Percentiles rank a stretch among this genome's conserved stretches.
These are phyloP conservation scores for Pseudachorutes palmiensis DNA, from an alignment of 1,140 invertebrate genomes.

Conservation along the genomic window DNA sequence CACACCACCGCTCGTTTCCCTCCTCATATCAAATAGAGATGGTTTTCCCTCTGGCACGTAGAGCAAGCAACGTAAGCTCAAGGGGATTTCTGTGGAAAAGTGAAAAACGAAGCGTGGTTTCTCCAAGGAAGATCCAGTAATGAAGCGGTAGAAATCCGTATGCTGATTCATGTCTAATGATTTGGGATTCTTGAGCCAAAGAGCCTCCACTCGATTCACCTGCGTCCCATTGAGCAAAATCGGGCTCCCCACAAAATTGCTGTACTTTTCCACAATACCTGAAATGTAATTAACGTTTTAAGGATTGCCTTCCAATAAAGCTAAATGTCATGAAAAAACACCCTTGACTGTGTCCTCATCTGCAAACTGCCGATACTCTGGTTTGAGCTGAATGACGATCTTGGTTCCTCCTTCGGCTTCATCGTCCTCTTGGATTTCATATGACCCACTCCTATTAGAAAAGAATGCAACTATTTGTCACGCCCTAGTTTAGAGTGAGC, in stretches of 20 bases:
- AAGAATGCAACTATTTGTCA: slow-evolving; percentile 10
- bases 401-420: slow-evolving; percentile 81
- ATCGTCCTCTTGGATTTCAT: slow-evolving; percentile 77
- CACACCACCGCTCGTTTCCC: slow-evolving; percentile 67
- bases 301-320: too few species aligned
- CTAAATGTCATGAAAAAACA: slow-evolving; percentile 41
- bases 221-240: slow-evolving; percentile 83
- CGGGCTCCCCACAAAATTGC: slow-evolving; percentile 90
- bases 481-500: too few species aligned
- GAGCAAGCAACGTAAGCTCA: slow-evolving; percentile 80
- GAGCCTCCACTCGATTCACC: slow-evolving; percentile 74
- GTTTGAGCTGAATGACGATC: slow-evolving; percentile 82
- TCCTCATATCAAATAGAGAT: slow-evolving; percentile 76
- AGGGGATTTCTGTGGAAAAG: slow-evolving; percentile 78
- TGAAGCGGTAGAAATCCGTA: slow-evolving; percentile 81
- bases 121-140: slow-evolving; percentile 69
- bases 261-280: slow-evolving; percentile 91
- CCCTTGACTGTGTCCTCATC: slow-evolving; percentile 74
- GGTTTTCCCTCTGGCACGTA: slow-evolving; percentile 89
- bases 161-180: slow-evolving; percentile 77
- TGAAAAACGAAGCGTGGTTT: slow-evolving; percentile 73
- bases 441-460: slow-evolving; percentile 64
- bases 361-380: slow-evolving; percentile 76
- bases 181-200: slow-evolving; percentile 90
- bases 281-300: too few species aligned